These are phyloP conservation scores for Tautogolabrus adspersus DNA, from an alignment of 2,113 vertebrate genomes.

Conservation along the genomic window DNA sequence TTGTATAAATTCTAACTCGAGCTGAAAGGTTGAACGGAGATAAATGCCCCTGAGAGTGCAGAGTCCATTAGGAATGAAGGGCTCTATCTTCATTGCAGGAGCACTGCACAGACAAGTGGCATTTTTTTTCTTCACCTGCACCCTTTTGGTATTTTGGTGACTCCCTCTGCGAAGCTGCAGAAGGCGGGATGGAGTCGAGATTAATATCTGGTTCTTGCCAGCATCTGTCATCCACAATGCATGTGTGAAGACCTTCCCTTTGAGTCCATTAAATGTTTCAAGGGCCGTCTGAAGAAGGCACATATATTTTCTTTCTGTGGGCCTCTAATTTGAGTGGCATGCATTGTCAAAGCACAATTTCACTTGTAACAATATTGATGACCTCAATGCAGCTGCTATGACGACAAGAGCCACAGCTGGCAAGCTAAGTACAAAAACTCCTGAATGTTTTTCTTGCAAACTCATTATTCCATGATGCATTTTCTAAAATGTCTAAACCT, in stretches of 20 bases:
- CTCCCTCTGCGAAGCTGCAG: not conserved
- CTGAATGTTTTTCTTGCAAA: too few relatives aligned
- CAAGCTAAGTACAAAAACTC: too few relatives aligned
- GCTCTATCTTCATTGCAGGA: slow-evolving; percentile 5
- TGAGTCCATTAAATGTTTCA: not conserved
- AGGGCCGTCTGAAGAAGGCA: not conserved
- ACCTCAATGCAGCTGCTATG: too few relatives aligned
- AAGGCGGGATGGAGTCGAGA: slow-evolving; percentile 1
- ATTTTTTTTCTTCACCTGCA: slow-evolving; percentile 30
- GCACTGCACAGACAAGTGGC: not conserved
- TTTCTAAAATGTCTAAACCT: too few relatives aligned
- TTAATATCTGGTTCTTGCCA: slow-evolving; percentile 29
- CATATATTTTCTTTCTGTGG: not conserved
- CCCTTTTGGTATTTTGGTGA: slow-evolving; percentile 39
- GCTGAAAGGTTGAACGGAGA: slow-evolving; percentile 37
- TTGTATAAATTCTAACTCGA: slow-evolving; percentile 41
- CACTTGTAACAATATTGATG: too few relatives aligned
- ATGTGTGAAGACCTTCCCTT: not conserved
- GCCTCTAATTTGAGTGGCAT: not conserved
- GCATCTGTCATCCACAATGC: slow-evolving; percentile 4
- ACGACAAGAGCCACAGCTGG: too few relatives aligned
- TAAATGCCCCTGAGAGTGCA: slow-evolving; percentile 29
- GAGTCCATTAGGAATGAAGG: slow-evolving; percentile 19
- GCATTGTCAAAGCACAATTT: not conserved
- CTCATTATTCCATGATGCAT: too few relatives aligned